Percentiles rank a stretch among this genome's conserved stretches.
phyloP scores from a whole-genome alignment of 1,140 invertebrate genomes.

The Caenorhabditis elegans region WBcel235 BX284606.5:3410501-3411000 shows the following conservation, averaged over 20 bases:
- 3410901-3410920: slow-evolving; percentile 89
- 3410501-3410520: no score
- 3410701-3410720: slow-evolving; percentile 91
- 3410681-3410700: slow-evolving; percentile 97
- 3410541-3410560: no score
- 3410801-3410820: slow-evolving; percentile 95
- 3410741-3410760: slow-evolving; percentile 85
- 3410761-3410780: slow-evolving; percentile 91
- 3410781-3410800: slow-evolving; percentile 92
- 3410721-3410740: slow-evolving; percentile 89
- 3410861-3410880: slow-evolving; percentile 94
- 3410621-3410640: no score
- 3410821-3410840: slow-evolving; percentile 97
- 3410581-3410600: no score
- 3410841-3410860: slow-evolving; percentile 91
- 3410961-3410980: slow-evolving; percentile 96
- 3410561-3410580: no score
- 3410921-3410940: slow-evolving; percentile 85
- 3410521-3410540: no score
- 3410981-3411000: slow-evolving; percentile 93
- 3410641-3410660: no score
- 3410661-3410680: slow-evolving; percentile 79
- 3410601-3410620: no score
- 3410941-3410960: slow-evolving; percentile 96
- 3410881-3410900: slow-evolving; percentile 92